These are phyloP conservation scores for Danio kyathit DNA, from an alignment of 2,797 vertebrate species.

Conservation along the genomic window DNA sequence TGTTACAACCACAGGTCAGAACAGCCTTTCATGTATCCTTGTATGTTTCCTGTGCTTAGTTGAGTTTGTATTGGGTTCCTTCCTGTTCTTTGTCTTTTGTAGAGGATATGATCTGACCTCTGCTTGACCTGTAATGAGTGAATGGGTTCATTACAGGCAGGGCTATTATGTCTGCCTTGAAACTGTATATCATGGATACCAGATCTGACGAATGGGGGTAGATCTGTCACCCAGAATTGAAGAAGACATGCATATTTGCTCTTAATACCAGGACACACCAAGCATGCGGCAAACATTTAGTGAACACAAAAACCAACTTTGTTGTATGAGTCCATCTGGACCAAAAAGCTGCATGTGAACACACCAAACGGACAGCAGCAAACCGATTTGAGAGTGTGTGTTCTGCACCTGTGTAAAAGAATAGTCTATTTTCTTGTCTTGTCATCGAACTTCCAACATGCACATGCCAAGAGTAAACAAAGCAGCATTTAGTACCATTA, in stretches of 20 bases:
- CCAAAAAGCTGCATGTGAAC: too few species aligned
- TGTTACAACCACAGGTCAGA: not conserved
- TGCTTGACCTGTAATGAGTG: constrained; percentile 5
- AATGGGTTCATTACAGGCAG: not conserved
- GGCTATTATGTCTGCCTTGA: too few species aligned
- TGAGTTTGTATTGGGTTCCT: not conserved
- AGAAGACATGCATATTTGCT: not conserved
- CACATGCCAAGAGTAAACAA: too few species aligned
- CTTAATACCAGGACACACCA: not conserved
- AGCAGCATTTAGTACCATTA: too few species aligned
- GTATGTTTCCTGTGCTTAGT: constrained; percentile 4
- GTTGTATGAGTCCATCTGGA: too few species aligned
- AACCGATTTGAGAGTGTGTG: too few species aligned
- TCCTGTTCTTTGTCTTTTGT: constrained; percentile 6
- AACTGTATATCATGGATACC: not conserved
- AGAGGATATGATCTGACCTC: not conserved
- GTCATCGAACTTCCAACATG: too few species aligned
- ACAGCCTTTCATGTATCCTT: not conserved
- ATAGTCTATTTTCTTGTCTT: too few species aligned
- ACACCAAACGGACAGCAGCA: too few species aligned
- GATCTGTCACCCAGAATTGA: not conserved
- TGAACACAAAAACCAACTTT: too few species aligned
- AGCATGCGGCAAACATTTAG: too few species aligned
- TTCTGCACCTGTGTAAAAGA: too few species aligned
- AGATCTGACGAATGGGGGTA: not conserved